Conservation (phyloP, 1,140 invertebrate species). For the Acromyrmex heyeri region DNA sequence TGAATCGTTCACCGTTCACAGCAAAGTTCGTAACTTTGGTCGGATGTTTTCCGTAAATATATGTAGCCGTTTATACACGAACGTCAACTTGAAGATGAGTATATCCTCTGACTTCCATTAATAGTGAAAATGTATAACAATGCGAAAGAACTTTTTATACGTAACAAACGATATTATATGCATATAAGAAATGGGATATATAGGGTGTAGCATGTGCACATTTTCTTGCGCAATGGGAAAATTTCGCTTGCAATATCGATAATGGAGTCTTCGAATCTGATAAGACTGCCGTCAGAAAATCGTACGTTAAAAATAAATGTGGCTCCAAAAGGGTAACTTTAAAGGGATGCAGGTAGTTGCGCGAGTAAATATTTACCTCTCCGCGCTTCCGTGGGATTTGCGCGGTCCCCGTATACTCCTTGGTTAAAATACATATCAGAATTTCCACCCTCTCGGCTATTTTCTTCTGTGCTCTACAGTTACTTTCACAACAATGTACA, state of each 20-base stretch:
- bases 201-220: neutral
- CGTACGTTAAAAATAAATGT: slow-evolving; percentile 53
- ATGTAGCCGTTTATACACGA: slow-evolving; percentile 28
- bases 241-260: slow-evolving; percentile 8
- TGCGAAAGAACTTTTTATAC: slow-evolving; percentile 36
- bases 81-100: slow-evolving; percentile 21
- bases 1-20: slow-evolving; percentile 47
- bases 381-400: slow-evolving; percentile 53
- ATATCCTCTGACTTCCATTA: slow-evolving; percentile 13
- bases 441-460: slow-evolving; percentile 27
- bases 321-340: slow-evolving; percentile 41
- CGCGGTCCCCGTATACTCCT: slow-evolving; percentile 34
- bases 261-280: slow-evolving; percentile 18
- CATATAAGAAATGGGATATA: neutral
- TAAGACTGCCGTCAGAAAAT: slow-evolving; percentile 32
- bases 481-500: slow-evolving; percentile 27
- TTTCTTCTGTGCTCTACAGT: slow-evolving; percentile 29
- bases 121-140: slow-evolving; percentile 55
- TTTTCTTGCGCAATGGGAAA: neutral
- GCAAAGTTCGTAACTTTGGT: slow-evolving; percentile 49
- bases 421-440: slow-evolving; percentile 61
- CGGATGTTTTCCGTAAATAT: slow-evolving; percentile 29
- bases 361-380: slow-evolving; percentile 57
- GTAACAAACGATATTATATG: slow-evolving; percentile 27
- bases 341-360: slow-evolving; percentile 51